Evolutionary conservation across 2,113 vertebrate species (phyloP).

Genomic region (Platysternon megacephalum): DNA sequence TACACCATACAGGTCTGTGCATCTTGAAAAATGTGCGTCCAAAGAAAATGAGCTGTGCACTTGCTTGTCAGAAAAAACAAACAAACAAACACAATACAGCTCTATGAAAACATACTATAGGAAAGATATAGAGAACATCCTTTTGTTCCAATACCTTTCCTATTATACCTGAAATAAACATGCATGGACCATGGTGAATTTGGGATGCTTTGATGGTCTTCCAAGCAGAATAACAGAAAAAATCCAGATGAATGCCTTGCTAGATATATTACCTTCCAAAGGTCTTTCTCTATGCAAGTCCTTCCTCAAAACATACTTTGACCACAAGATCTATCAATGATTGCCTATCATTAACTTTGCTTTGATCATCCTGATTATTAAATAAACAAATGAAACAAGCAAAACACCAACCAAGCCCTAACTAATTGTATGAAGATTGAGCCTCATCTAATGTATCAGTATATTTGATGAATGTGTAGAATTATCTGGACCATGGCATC

Average conservation of each 20-base stretch:
- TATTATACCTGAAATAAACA: no score
- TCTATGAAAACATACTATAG: no score
- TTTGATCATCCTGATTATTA: not conserved
- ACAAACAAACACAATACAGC: no score
- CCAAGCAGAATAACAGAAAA: not conserved
- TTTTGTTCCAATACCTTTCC: no score
- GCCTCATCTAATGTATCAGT: not conserved
- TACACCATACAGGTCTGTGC: no score
- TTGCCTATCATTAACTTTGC: not conserved
- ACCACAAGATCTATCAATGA: not conserved
- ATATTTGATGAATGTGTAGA: not conserved
- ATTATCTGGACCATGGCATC: not conserved
- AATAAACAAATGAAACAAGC: not conserved
- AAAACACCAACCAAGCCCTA: not conserved
- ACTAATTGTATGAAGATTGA: not conserved
- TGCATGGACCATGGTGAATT: no score
- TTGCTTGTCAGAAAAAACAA: no score
- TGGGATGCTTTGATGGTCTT: not conserved
- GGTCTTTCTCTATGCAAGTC: not conserved
- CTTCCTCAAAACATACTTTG: not conserved
- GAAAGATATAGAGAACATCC: no score
- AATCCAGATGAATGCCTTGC: not conserved
- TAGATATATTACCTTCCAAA: not conserved
- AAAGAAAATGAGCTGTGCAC: no score
- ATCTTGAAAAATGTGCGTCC: no score